phyloP scores from a whole-genome alignment of 2,888 invertebrate species.

The Acholoe squamosa region DNA sequence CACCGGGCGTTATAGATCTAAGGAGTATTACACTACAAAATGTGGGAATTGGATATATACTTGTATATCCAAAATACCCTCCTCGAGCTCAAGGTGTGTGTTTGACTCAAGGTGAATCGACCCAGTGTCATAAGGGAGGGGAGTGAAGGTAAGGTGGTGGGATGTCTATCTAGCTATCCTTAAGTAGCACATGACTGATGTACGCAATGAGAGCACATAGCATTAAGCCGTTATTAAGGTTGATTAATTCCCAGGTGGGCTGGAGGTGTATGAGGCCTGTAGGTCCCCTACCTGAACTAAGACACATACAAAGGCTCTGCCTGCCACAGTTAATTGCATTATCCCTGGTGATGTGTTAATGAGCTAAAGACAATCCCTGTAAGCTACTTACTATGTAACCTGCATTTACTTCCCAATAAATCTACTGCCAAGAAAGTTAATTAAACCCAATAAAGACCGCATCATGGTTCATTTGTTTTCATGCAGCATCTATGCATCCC shows the following conservation, averaged over 20 bases:
- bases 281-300: background rate
- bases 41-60: too few relatives aligned
- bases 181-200: background rate
- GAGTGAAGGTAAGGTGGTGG: too few relatives aligned
- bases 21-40: too few relatives aligned
- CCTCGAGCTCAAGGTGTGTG: too few relatives aligned
- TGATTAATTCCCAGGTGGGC: background rate
- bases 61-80: too few relatives aligned
- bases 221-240: slow-evolving; percentile 32
- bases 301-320: background rate
- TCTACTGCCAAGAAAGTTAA: background rate
- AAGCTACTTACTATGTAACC: slow-evolving; percentile 4
- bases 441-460: background rate
- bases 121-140: too few relatives aligned
- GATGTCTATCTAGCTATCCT: too few relatives aligned
- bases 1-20: too few relatives aligned
- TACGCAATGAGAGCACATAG: background rate
- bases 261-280: background rate
- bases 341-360: background rate
- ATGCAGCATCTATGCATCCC: too few relatives aligned
- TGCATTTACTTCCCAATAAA: background rate
- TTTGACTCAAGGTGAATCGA: too few relatives aligned
- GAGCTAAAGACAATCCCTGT: slow-evolving; percentile 14
- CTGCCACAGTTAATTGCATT: slow-evolving; percentile 15
- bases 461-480: too few relatives aligned